These are phyloP conservation scores for Psittacula derbiana DNA, from an alignment of 2,797 vertebrate genomes.

Conservation along the genomic window DNA sequence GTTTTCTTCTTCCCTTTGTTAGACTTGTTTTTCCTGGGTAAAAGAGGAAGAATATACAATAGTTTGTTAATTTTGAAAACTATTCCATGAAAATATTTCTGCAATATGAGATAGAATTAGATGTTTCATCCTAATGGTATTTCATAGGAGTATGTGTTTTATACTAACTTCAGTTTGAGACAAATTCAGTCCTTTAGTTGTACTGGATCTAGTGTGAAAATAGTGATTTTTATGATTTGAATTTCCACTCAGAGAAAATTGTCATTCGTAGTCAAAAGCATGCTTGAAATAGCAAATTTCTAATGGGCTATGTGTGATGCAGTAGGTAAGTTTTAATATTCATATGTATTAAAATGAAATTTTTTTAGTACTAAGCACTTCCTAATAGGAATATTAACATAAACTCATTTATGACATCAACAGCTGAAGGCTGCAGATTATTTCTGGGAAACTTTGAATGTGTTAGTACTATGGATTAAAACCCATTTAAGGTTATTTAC, in stretches of 20 bases:
- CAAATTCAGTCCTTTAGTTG: neutral
- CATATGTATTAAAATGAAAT: neutral
- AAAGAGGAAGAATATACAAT: neutral
- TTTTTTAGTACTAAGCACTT: neutral
- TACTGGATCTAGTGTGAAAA: neutral
- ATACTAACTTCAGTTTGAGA: neutral
- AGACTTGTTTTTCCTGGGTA: neutral
- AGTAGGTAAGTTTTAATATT: neutral
- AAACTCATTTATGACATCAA: neutral
- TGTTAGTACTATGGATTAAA: neutral
- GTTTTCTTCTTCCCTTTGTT: neutral
- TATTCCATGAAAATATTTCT: neutral
- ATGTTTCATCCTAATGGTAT: neutral
- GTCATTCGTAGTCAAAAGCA: neutral
- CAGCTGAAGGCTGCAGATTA: neutral
- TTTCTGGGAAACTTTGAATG: neutral
- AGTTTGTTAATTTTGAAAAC: neutral
- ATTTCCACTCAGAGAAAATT: neutral
- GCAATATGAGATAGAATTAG: neutral
- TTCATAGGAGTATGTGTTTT: neutral
- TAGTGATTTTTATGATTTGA: neutral
- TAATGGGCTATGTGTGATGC: neutral
- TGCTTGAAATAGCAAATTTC: neutral
- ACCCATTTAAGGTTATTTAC: neutral
- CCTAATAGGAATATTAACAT: neutral